Evolutionary conservation across 2,888 invertebrate species (phyloP), one percentile per base, ranked within the genome.

Genomic region (Heterodera filipjevi): DNA sequence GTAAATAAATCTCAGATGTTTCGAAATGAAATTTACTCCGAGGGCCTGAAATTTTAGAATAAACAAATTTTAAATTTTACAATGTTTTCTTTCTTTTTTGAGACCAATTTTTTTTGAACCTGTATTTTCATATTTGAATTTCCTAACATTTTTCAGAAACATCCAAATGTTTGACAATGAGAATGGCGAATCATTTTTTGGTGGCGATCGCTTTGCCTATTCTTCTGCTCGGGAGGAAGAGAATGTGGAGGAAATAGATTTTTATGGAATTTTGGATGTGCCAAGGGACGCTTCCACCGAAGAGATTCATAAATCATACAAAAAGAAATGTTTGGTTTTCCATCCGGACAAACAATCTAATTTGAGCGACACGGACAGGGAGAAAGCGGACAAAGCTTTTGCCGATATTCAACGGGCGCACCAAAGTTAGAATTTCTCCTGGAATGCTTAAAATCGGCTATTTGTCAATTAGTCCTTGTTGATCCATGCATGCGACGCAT

Each of bases 271-370:
- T 73, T 82, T 88, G 68, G 89, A 88, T 77, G 85, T 88, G 27
- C 84, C 86, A 0, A 81, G 81, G 75, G 84, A 89, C 78, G 98
- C 98, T 12, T 92, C 94, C 64, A 91, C 92, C 74, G 96, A 97
- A 84, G 96, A 98, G 90, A 96, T 99, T 84, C 95, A 93, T 88
- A 93, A 93, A 91, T 94, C 97, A 2, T 99, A 96, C 90, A 92
- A 96, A 81, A 93, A 94, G 77, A 93, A 96, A 78, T 96, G 96
- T 85, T 93, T 94, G 83, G 93, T 95, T 86, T 98, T 96, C 89
- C 99, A 99, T 90, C 98, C 99, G 0, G 98, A 99, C 89, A 97
- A 97, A 90, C 96, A 97, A 90, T 91, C 92, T 22, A 97, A 99
- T 90, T 91, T 92, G 22, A 94, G 95, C 88, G 93, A 93, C 0